A percentile compares a stretch with the other conserved stretches of the same genome.
Evolutionary conservation across 2,113 vertebrate genomes (phyloP).

Genomic region (Collichthys lucidus): DNA sequence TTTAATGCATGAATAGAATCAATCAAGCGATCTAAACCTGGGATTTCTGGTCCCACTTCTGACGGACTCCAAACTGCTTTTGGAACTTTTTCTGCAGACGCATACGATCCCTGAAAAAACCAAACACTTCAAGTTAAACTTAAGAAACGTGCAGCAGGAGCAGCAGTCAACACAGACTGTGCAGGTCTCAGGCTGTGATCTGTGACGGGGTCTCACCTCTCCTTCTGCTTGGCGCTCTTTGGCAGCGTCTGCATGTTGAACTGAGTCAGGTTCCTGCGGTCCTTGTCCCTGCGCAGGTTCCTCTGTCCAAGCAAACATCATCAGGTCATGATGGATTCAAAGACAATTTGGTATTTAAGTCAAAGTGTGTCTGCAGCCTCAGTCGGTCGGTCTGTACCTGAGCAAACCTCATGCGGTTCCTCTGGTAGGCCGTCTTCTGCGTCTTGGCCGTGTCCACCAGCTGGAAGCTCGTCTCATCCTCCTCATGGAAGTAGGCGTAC

Average conservation of each 20-base stretch:
- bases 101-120: slow-evolving; percentile 90
- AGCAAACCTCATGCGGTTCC: slow-evolving; percentile 97
- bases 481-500: slow-evolving; percentile 98
- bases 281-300: slow-evolving; percentile 97
- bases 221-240: slow-evolving; percentile 99
- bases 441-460: slow-evolving; percentile 96
- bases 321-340: neutral
- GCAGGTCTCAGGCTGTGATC: neutral
- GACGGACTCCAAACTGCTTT: slow-evolving; percentile 99
- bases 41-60: slow-evolving; percentile 99
- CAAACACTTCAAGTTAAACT: neutral
- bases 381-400: slow-evolving; percentile 84
- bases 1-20: neutral
- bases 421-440: slow-evolving; percentile 98
- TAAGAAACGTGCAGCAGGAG: fast-evolving
- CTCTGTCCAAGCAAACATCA: slow-evolving; percentile 81
- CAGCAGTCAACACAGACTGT: no score
- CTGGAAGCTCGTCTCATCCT: slow-evolving; percentile 98
- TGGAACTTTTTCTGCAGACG: slow-evolving; percentile 99
- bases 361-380: neutral
- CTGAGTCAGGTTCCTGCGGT: slow-evolving; percentile 94
- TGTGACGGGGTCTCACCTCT: slow-evolving; percentile 85
- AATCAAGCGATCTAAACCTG: slow-evolving; percentile 83
- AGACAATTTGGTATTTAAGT: neutral
- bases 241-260: slow-evolving; percentile 98